A percentile compares a stretch with the other conserved stretches of the same genome.
These are phyloP conservation scores for Mugil cephalus DNA, from an alignment of 2,113 vertebrate genomes.

Conservation along the genomic window DNA sequence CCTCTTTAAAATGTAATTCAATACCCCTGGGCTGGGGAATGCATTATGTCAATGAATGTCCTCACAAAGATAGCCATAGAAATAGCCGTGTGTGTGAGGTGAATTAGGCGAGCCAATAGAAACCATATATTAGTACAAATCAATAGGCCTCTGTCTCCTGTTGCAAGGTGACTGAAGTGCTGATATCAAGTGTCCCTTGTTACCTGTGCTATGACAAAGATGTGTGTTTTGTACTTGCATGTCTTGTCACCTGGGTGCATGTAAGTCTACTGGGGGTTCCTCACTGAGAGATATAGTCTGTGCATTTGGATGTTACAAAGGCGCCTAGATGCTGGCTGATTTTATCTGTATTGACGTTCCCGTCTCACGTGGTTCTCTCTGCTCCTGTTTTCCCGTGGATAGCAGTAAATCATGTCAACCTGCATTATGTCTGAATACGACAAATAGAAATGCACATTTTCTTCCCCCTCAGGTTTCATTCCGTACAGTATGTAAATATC, in stretches of 20 bases:
- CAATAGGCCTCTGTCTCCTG: conserved; percentile 55
- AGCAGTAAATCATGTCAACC: conserved; percentile 43
- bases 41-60: too few species aligned
- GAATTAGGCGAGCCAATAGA: conserved; percentile 11
- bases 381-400: conserved; percentile 19
- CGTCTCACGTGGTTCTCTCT: conserved; percentile 9
- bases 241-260: conserved; percentile 1
- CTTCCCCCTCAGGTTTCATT: conserved; percentile 31
- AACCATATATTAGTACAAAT: conserved; percentile 58
- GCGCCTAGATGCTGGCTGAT: conserved; percentile 27
- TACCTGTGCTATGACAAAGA: not conserved
- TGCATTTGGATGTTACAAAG: conserved; percentile 12
- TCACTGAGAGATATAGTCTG: conserved; percentile 18
- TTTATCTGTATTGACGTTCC: conserved; percentile 51
- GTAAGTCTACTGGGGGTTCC: not conserved
- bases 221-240: conserved; percentile 1
- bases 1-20: too few species aligned
- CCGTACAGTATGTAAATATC: conserved; percentile 9
- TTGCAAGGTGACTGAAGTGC: conserved; percentile 43
- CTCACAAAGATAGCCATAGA: not conserved
- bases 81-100: not conserved
- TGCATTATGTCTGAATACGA: conserved; percentile 21
- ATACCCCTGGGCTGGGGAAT: too few species aligned
- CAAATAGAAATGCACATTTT: conserved; percentile 28
- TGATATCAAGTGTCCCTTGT: conserved; percentile 29